phyloP scores from a whole-genome alignment of 2,888 invertebrate genomes.

The Synanthedon andrenaeformis region DNA sequence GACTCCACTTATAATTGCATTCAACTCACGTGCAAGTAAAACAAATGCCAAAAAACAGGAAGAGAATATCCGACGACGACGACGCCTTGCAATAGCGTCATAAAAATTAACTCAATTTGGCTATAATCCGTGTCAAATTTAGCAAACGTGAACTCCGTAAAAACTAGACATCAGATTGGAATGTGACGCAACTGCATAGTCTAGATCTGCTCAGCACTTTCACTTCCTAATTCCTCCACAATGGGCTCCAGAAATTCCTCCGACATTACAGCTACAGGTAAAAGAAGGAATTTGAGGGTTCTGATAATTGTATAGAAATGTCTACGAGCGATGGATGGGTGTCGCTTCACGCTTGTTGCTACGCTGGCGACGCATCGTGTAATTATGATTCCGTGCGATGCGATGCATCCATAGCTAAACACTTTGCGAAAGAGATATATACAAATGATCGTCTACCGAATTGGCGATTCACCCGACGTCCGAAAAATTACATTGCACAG shows the following conservation, averaged over 20 bases:
- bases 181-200: conserved; percentile 9
- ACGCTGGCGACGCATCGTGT: conserved; percentile 9
- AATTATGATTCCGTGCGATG: background rate
- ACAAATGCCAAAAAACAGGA: conserved; percentile 8
- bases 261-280: background rate
- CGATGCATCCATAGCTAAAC: background rate
- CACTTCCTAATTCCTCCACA: conserved; percentile 9
- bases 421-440: background rate
- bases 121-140: background rate
- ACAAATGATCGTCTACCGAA: background rate
- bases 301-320: no score
- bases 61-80: conserved; percentile 1
- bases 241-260: conserved; percentile 7
- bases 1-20: background rate
- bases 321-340: background rate
- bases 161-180: conserved; percentile 6
- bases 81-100: background rate
- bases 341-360: conserved; percentile 2
- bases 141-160: background rate
- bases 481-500: conserved; percentile 44
- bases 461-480: conserved; percentile 31
- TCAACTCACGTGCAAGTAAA: conserved; percentile 4
- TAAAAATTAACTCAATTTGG: no score
- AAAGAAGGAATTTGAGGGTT: no score
- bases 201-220: conserved; percentile 8